These are phyloP conservation scores for Hirtodrosophila alboralis DNA, from an alignment of 2,888 invertebrate genomes.

Conservation along the genomic window DNA sequence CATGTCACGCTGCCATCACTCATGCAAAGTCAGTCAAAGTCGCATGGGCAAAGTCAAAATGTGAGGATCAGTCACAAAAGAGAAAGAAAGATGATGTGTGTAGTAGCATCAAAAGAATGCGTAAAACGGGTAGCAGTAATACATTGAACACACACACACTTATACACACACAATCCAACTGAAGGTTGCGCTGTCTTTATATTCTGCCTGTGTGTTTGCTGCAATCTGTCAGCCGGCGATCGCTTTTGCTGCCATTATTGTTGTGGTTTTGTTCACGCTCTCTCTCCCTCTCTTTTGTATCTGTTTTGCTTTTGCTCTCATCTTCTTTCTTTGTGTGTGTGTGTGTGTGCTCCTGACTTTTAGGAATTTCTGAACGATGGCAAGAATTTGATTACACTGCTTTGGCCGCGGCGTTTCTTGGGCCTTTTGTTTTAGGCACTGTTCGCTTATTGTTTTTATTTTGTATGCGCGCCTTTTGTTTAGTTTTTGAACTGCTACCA, in stretches of 20 bases:
- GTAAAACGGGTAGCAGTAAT: slow-evolving; percentile 71
- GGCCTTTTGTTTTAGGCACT: slow-evolving; percentile 66
- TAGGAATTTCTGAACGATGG: slow-evolving; percentile 78
- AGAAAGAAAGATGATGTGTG: slow-evolving; percentile 40
- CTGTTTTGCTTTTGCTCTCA: slow-evolving; percentile 30
- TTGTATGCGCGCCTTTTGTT: slow-evolving; percentile 70
- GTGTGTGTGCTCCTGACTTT: slow-evolving; percentile 61
- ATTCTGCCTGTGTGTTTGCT: slow-evolving; percentile 60
- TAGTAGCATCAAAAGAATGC: slow-evolving; percentile 70
- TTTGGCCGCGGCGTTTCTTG: slow-evolving; percentile 62
- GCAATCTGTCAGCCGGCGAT: slow-evolving; percentile 73
- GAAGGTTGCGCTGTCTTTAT: slow-evolving; percentile 58
- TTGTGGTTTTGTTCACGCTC: slow-evolving; percentile 37
- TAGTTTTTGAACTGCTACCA: slow-evolving; percentile 55
- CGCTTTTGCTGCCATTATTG: slow-evolving; percentile 37
- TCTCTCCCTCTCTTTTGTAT: slow-evolving; percentile 20
- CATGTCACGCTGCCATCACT: slow-evolving; percentile 59
- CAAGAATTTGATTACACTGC: slow-evolving; percentile 77
- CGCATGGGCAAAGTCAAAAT: slow-evolving; percentile 60
- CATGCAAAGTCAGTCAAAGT: slow-evolving; percentile 46
- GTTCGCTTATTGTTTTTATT: slow-evolving; percentile 69
- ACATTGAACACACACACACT: slow-evolving; percentile 33
- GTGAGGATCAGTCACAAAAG: slow-evolving; percentile 78
- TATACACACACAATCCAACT: slow-evolving; percentile 12
- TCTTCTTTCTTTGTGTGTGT: slow-evolving; percentile 13